Evolutionary conservation across 2,113 vertebrate genomes (phyloP), one percentile per base, ranked within the genome.

Genomic region (Pterocles gutturalis): DNA sequence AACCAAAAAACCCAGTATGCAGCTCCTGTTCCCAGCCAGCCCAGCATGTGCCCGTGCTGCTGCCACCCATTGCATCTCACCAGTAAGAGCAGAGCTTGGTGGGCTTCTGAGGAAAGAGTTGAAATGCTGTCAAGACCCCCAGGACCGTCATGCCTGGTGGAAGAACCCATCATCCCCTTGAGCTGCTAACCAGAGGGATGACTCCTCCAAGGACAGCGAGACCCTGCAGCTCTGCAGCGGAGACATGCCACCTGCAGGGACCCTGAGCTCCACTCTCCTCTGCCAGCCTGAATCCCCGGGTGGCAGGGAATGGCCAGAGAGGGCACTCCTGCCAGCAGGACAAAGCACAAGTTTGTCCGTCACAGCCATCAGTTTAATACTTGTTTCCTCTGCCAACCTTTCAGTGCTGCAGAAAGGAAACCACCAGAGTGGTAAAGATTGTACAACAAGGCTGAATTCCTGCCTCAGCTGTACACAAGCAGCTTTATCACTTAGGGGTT

Each of bases 301-400:
- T 11, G 0, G 0, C 5, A 12, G 38, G 31, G 36, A 69, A 58
- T 24, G 6, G 10, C 25, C 21, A 6, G 31, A 78, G 43, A 53
- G 7, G 6, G 1, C 22, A 26, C 22, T 41, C 14, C 31, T 1
- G 2, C 36, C 66, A 57, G 25, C 36, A 73, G 10, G 18, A 10
- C 71, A 38, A 19, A 73, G 46, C 36, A 51, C 3, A 0, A 41
- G 17, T 62, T 88, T 57, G 33, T 17, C 58, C 38, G 31, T 8
- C 62, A 58, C 6, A 17, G 26, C 21, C 21, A 41, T 15, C 0
- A 0, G 5, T 70, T 57, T 58, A 57, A 61, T 19, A 31, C 11
- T 51, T 19, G 12, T 8, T 69, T 55, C 7, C 2, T 25, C 57
- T 67, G 31, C 45, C 61, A 46, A 1, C 3, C 36, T 54, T 55